A percentile compares a stretch with the other conserved stretches of the same genome.
These are phyloP conservation scores for Allophyes oxyacanthae DNA, from an alignment of 2,888 invertebrate species.

Conservation along the genomic window DNA sequence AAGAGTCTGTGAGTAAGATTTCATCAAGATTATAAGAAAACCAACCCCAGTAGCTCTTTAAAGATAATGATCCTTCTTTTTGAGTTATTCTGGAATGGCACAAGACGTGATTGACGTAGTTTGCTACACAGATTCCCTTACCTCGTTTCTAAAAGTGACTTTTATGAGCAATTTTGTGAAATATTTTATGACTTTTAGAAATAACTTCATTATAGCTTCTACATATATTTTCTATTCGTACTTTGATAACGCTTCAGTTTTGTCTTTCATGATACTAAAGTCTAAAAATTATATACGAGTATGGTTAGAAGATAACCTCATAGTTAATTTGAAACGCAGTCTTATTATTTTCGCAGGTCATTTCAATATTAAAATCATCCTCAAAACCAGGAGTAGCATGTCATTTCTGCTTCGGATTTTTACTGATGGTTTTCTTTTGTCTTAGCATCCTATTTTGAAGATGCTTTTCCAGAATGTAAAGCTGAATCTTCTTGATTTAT, in stretches of 20 bases:
- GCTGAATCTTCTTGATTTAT: neutral
- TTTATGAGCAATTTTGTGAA: constrained; percentile 64
- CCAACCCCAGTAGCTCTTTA: constrained; percentile 3
- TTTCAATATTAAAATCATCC: too few species aligned
- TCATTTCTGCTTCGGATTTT: too few species aligned
- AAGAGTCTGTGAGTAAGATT: too few species aligned
- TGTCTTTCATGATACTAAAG: constrained; percentile 1
- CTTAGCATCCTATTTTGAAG: neutral
- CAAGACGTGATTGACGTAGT: constrained; percentile 63
- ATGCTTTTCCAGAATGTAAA: neutral
- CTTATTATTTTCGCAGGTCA: too few species aligned
- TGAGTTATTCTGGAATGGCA: constrained; percentile 31
- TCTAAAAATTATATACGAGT: too few species aligned
- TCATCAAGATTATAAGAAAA: neutral
- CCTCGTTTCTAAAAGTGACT: constrained; percentile 62
- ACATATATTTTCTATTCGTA: constrained; percentile 39
- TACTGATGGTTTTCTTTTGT: neutral
- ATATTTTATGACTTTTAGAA: constrained; percentile 64
- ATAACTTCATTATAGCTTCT: constrained; percentile 58
- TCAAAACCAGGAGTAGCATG: too few species aligned
- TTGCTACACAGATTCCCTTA: constrained; percentile 63
- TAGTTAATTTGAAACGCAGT: too few species aligned
- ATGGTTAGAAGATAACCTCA: too few species aligned
- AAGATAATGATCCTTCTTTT: constrained; percentile 33
- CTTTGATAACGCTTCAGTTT: constrained; percentile 19